These are phyloP conservation scores for Eidolon helvum DNA, from an alignment of 2,113 vertebrate genomes.

Conservation along the genomic window DNA sequence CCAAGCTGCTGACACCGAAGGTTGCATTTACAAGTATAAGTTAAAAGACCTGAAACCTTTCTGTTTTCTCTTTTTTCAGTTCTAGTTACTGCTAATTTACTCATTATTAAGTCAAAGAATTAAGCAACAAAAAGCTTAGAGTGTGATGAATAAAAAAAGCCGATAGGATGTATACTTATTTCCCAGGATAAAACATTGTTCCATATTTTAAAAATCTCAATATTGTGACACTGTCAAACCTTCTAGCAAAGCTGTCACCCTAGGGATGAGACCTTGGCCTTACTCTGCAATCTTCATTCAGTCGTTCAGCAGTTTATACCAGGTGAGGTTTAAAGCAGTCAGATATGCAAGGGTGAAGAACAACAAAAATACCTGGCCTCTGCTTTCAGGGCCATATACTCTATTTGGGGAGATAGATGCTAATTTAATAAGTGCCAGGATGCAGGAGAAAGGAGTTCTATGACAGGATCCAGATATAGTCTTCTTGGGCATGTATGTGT, in stretches of 20 bases:
- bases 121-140: constrained; percentile 56
- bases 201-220: not conserved
- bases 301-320: not conserved
- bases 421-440: not conserved
- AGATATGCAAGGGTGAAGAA: not conserved
- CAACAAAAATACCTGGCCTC: not conserved
- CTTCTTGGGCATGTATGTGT: not conserved
- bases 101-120: constrained; percentile 70
- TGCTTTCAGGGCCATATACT: not conserved
- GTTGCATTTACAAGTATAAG: not conserved
- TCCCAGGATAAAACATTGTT: not conserved
- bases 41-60: constrained; percentile 43
- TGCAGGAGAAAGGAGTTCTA: not conserved
- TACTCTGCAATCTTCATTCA: not conserved
- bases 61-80: constrained; percentile 66
- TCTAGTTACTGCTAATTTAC: constrained; percentile 62
- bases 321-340: not conserved
- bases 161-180: not conserved
- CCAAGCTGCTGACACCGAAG: not conserved
- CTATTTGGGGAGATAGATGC: not conserved
- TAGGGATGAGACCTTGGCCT: not conserved
- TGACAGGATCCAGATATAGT: not conserved
- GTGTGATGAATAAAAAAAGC: not conserved
- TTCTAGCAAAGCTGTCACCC: not conserved
- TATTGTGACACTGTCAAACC: not conserved